Base-by-base conservation (phyloP, 2,888 invertebrate species). In the Piscicola geometra region DNA sequence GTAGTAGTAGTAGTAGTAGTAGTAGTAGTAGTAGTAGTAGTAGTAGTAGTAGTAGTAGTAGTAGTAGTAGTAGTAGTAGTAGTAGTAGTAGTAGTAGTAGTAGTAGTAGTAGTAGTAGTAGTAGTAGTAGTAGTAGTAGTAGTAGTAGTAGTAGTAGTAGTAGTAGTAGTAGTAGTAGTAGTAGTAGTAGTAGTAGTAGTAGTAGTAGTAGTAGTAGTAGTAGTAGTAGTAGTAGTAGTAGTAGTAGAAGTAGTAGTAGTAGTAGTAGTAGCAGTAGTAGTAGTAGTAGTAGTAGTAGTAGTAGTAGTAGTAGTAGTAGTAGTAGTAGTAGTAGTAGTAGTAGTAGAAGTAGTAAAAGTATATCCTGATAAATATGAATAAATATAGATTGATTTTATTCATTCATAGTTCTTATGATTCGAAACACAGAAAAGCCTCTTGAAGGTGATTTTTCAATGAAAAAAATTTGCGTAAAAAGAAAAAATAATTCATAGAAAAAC, bases 211-310 rank as follows among this genome's bases (percentile, higher is more conserved):
- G 21, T 64, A 18, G 21, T 64, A 64, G 21, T 9, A 64, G 21
- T 64, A 64, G 3, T 64, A 64, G 21, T 64, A 64, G 21, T 64
- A 64, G 21, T 64, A 64, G 21, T 12, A 64, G 21, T 64, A 64
- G 21, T 12, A 64, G 21, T 64, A 64, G 21, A 28, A 64, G 21
- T 64, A 64, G 3, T 64, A 64, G 21, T 64, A 64, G 21, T 64
- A 64, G 21, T 64, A 52, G 52, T 52, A 52, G 52, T 52, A 52
- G 52, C 52, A 52, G 52, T 52, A 52, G 52, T 52, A 52, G 52
- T 52, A 52, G 52, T 52, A 52, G 52, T 52, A 52, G 52, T 52
- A 52, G 52, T 52, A 52, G 52, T 52, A 52, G 52, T 52, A 52
- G 52, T 52, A 52, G 52, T 52, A 52, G 52, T 52, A 52, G 52